A percentile compares a stretch with the other conserved stretches of the same genome.
Conservation (phyloP, 2,797 vertebrate genomes). For the Diceros bicornis region DNA sequence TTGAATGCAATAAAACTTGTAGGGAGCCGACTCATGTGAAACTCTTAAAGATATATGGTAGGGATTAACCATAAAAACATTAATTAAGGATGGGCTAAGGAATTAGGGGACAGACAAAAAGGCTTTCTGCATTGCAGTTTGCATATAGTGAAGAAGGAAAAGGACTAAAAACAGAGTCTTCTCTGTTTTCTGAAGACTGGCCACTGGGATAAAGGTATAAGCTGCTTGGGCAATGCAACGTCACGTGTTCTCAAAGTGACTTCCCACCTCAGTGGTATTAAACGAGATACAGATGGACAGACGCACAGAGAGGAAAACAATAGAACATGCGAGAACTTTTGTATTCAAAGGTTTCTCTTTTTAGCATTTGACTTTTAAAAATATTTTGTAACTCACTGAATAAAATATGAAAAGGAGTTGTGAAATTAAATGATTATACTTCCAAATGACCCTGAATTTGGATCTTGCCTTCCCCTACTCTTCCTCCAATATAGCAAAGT, state of each 20-base stretch:
- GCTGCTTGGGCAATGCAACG: constrained; percentile 44
- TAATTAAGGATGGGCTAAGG: constrained; percentile 87
- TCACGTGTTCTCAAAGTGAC: constrained; percentile 79
- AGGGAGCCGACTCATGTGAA: constrained; percentile 86
- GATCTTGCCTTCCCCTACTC: neutral
- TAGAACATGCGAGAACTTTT: neutral
- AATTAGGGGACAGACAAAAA: constrained; percentile 80
- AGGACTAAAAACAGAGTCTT: constrained; percentile 54
- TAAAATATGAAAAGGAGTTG: constrained; percentile 61
- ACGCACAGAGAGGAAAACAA: neutral
- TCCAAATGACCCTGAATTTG: constrained; percentile 40
- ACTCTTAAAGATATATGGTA: constrained; percentile 85
- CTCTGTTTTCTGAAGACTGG: constrained; percentile 69
- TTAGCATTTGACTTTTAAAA: neutral
- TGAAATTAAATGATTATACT: constrained; percentile 47
- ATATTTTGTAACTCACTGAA: constrained; percentile 32
- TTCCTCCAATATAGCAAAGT: neutral
- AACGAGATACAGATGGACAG: constrained; percentile 2
- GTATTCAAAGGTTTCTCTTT: constrained; percentile 19
- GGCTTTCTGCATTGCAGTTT: constrained; percentile 68
- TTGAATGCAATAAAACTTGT: constrained; percentile 86
- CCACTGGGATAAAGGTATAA: constrained; percentile 60
- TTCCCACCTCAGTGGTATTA: constrained; percentile 72
- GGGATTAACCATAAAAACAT: constrained; percentile 87
- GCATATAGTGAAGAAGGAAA: constrained; percentile 74